Percentiles rank a stretch among this genome's conserved stretches.
These are phyloP conservation scores for Smutsia gigantea DNA, from an alignment of 2,797 vertebrate species.

Conservation along the genomic window DNA sequence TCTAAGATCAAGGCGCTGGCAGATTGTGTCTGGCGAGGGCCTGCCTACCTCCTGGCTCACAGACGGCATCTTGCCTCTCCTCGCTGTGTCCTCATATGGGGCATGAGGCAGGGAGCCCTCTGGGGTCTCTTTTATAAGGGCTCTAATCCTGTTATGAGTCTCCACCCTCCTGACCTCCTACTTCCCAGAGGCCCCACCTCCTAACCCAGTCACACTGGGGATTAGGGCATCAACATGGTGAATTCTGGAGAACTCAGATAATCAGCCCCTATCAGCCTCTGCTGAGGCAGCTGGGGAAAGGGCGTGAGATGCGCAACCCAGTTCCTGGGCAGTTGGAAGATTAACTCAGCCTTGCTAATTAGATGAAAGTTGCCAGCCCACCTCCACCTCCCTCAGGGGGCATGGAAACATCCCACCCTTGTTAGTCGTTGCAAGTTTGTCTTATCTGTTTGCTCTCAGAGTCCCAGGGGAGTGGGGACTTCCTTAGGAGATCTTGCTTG, in stretches of 20 bases:
- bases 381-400: neutral
- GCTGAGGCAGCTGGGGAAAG: neutral
- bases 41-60: neutral
- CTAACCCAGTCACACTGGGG: too few relatives aligned
- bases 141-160: neutral
- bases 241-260: too few relatives aligned
- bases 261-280: neutral
- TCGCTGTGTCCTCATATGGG: neutral
- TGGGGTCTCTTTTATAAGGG: neutral
- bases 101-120: neutral
- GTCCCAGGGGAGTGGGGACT: neutral
- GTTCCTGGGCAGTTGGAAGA: neutral
- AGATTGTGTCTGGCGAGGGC: neutral
- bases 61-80: too few relatives aligned
- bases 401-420: neutral
- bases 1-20: neutral
- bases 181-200: too few relatives aligned
- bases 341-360: neutral
- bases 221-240: neutral
- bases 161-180: neutral
- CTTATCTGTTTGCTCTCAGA: neutral
- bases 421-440: neutral
- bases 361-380: neutral
- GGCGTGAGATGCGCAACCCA: neutral
- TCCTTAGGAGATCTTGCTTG: fast-evolving